Conservation (phyloP, 2,888 invertebrate species). For the Mystacides longicornis region DNA sequence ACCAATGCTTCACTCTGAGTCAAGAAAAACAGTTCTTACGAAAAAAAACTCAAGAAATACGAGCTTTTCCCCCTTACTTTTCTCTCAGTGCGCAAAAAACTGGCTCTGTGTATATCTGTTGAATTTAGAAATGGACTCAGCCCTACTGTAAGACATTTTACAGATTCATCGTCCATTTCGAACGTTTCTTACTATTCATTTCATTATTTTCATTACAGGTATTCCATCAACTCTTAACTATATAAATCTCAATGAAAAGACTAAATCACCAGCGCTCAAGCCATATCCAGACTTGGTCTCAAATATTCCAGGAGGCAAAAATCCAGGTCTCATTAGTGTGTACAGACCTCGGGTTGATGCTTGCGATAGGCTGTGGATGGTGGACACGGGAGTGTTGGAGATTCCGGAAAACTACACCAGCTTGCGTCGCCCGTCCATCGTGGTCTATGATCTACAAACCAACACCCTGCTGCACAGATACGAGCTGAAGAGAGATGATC, state of each 20-base stretch:
- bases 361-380: conserved; percentile 71
- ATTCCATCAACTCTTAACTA: conserved; percentile 57
- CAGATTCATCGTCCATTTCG: no score
- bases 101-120: no score
- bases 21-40: no score
- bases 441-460: conserved; percentile 59
- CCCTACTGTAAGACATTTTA: no score
- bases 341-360: conserved; percentile 63
- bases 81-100: no score
- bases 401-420: conserved; percentile 31
- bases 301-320: conserved; percentile 19
- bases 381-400: conserved; percentile 68
- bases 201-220: conserved; percentile 33
- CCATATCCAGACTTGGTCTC: conserved; percentile 37
- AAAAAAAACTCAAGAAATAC: no score
- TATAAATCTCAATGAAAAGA: conserved; percentile 34
- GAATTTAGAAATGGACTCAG: no score
- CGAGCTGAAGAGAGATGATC: conserved; percentile 41
- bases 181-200: neutral
- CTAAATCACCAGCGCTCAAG: conserved; percentile 35
- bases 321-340: conserved; percentile 51
- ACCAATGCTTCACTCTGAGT: no score
- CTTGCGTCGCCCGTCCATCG: conserved; percentile 24
- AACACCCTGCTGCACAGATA: conserved; percentile 53
- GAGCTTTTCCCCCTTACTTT: no score